Base-by-base conservation (phyloP, 2,797 vertebrate species). In the Pantherophis alleghaniensis region DNA sequence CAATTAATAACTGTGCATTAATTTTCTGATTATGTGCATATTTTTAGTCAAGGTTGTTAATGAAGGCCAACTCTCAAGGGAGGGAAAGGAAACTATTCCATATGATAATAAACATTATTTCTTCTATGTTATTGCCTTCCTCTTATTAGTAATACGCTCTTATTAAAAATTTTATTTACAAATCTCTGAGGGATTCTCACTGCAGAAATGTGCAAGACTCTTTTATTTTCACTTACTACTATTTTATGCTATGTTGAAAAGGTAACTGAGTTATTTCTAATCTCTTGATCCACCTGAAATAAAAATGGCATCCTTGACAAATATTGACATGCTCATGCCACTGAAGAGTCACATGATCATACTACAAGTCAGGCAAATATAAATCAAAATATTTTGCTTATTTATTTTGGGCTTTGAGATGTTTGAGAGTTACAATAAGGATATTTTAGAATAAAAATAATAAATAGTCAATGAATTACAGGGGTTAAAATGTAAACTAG, bases 1-100 rank as follows among this genome's bases (percentile, higher is more conserved):
- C 59, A 47, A 94, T 96, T 96, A 97, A 96, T 95, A 94, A 95
- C 94, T 95, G 91, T 91, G 83, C 94, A 89, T 95, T 89, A 95
- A 96, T 96, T 97, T 91, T 94, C 96, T 95, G 97, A 96, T 96
- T 91, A 94, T 51, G 92, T 59, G 79, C 87, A 96, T 96, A 89
- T 95, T 92, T 95, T 96, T 96, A 95, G 93, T 94, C 96, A 95
- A 95, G 88, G 26, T 86, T 94, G 59, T 91, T 83, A 94, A 94
- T 86, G 95, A 94, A 95, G 47, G 60, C 28, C 47, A 90, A 87
- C 74, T 60, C 60, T 91, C 56, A 60, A 18, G 57, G 66, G 13
- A 3, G 20, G 24, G 11, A 11, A 51, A 63, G 4, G n/a, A 91
- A 91, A 83, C 86, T 6, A 9, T 7, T 26, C 16, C 13, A 69